phyloP scores from a whole-genome alignment of 1,140 invertebrate species.

The Saccostrea glomerata region DNA sequence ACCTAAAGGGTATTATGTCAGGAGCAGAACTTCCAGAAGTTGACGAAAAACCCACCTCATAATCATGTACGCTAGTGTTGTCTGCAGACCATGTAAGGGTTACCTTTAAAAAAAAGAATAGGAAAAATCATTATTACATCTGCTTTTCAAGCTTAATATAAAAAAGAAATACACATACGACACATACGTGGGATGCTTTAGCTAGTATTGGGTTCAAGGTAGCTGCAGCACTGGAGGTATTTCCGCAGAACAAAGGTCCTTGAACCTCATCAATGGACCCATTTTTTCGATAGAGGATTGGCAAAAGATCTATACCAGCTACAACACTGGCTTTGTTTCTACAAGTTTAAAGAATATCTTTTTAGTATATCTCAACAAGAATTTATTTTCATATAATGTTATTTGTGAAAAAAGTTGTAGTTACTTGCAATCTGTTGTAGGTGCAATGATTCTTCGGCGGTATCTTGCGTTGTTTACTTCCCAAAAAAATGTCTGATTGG shows the following conservation, averaged over 20 bases:
- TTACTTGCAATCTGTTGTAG: constrained; percentile 53
- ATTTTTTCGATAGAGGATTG: not conserved
- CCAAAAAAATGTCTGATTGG: constrained; percentile 33
- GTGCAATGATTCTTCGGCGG: constrained; percentile 38
- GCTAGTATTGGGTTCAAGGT: constrained; percentile 21
- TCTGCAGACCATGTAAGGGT: constrained; percentile 6
- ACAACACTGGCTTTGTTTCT: constrained; percentile 45
- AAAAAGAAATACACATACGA: not conserved
- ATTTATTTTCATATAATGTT: no score
- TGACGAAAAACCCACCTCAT: constrained; percentile 55
- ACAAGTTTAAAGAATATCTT: not conserved
- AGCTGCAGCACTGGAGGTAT: constrained; percentile 35
- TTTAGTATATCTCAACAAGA: no score
- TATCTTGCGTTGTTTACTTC: constrained; percentile 47
- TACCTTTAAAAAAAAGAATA: not conserved
- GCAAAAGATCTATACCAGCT: constrained; percentile 45
- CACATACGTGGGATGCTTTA: constrained; percentile 39
- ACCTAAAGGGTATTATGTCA: constrained; percentile 50
- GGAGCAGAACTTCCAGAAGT: constrained; percentile 46
- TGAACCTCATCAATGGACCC: constrained; percentile 39
- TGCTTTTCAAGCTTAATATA: no score
- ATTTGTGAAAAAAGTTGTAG: not conserved
- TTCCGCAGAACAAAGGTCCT: constrained; percentile 44
- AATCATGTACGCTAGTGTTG: constrained; percentile 55
- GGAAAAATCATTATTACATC: not conserved